Base-by-base conservation (phyloP, 2,113 vertebrate genomes). In the Astatotilapia flaviijosephi region DNA sequence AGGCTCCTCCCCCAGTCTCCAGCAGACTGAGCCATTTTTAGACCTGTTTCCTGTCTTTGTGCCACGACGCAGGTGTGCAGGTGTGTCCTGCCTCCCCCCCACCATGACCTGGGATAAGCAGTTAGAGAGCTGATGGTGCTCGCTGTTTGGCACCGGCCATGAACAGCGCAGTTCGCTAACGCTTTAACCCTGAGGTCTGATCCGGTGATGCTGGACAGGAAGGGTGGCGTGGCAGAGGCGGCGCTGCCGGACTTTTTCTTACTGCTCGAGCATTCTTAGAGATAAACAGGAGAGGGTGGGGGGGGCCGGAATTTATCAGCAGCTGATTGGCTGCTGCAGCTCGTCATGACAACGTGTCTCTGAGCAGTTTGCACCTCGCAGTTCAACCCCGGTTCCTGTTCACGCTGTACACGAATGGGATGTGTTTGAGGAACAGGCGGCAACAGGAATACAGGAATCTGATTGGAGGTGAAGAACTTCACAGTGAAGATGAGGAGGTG, bases 161-260 rank as follows among this genome's bases (percentile, higher is more conserved):
- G 58, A 62, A 1, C 17, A 19, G 58, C 0, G 5, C 56, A 33
- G 0, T 60, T 60, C 2, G 2, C 28, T 60, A 60, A 60, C 15
- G 8, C 19, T 62, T 62, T 62, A 40, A 68, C 33, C 33, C 33
- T 40, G 11, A 68, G 19, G 19, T 68, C 19, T 40, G 62, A 5
- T 21, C 19, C 2, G 1, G 33, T 68, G 3, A 68, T 68, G 31
- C 9, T 0, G 4, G 31, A 65, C 10, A 37, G 60, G 5, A 60
- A 3, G 2, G 2, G 56, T 1, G 55, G 26, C 26, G 26, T 17
- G 26, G 55, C 55, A 2, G 26, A 58, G 13, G 55, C 3, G 0
- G 26, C 7, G 14, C 56, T 31, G 8, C 56, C 0, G 5, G 26
- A 58, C 23, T 3, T 58, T 28, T 58, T 28, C 23, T 58, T 15